Conservation (phyloP, 2,113 vertebrate species). For the Passer montanus region DNA sequence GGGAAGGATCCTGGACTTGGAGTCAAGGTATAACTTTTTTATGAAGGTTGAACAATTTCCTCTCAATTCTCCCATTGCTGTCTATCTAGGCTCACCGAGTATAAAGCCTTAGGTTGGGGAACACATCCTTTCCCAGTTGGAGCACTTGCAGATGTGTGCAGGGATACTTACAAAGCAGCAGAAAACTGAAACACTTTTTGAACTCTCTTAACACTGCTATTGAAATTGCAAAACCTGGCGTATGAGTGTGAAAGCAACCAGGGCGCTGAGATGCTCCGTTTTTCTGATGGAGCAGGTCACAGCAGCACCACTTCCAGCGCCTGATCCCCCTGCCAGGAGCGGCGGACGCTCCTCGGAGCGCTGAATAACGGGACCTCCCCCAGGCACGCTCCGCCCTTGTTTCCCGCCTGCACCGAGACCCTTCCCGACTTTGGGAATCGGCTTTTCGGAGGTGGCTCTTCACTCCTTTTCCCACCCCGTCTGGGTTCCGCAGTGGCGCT, state of each 20-base stretch:
- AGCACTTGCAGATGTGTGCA: background rate
- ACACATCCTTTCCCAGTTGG: fast-evolving
- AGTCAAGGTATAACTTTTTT: background rate
- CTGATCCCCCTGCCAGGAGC: background rate
- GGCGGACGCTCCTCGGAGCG: background rate
- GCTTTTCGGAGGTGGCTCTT: background rate
- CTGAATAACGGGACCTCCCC: background rate
- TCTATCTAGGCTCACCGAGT: fast-evolving
- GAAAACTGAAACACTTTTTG: background rate
- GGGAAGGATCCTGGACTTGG: background rate
- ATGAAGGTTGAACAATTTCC: background rate
- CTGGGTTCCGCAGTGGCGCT: background rate
- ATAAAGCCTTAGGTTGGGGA: too few species aligned
- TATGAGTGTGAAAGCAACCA: background rate
- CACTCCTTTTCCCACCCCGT: fast-evolving
- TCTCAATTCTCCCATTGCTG: fast-evolving
- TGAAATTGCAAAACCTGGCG: background rate
- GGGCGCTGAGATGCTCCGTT: fast-evolving
- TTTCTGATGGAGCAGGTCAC: background rate
- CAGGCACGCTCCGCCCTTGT: background rate
- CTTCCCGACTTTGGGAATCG: background rate
- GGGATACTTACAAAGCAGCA: background rate
- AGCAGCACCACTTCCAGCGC: background rate
- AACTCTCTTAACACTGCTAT: background rate
- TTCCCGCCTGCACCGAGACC: background rate